Evolutionary conservation across 2,888 invertebrate genomes (phyloP).

Genomic region (Himalopsyche japonica): DNA sequence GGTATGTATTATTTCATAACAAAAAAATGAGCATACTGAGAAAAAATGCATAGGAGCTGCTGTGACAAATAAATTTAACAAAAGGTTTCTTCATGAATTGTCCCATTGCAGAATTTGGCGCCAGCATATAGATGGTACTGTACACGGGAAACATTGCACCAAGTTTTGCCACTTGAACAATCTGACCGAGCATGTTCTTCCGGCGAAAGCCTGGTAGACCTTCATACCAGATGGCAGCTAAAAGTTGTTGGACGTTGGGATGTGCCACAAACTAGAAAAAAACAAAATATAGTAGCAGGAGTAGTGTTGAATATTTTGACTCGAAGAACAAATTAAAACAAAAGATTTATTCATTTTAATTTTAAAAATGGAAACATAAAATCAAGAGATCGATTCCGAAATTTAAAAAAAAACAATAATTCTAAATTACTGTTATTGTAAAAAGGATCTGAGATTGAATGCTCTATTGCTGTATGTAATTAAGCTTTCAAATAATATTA

Average conservation of each 20-base stretch:
- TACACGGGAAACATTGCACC: conserved; percentile 93
- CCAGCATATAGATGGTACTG: conserved; percentile 88
- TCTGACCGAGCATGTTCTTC: conserved; percentile 85
- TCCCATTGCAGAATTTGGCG: conserved; percentile 86
- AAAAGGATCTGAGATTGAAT: too few relatives aligned
- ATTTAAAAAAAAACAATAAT: too few relatives aligned
- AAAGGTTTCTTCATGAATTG: conserved; percentile 95
- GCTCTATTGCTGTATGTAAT: too few relatives aligned
- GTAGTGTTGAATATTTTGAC: too few relatives aligned
- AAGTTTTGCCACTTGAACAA: conserved; percentile 81
- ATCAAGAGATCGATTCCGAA: too few relatives aligned
- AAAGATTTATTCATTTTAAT: too few relatives aligned
- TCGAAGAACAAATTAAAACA: too few relatives aligned
- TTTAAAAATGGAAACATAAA: too few relatives aligned
- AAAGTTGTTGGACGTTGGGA: conserved; percentile 89
- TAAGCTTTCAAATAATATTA: too few relatives aligned
- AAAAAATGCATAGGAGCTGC: conserved; percentile 94
- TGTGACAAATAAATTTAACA: conserved; percentile 97
- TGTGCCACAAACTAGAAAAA: conserved; percentile 83
- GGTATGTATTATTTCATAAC: neutral
- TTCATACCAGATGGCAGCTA: conserved; percentile 93
- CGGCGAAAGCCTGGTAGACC: conserved; percentile 92
- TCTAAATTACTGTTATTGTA: too few relatives aligned
- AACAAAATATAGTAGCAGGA: too few relatives aligned
- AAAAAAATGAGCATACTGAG: conserved; percentile 70